phyloP scores from a whole-genome alignment of 2,797 vertebrate genomes.

The Hipposideros larvatus region DNA sequence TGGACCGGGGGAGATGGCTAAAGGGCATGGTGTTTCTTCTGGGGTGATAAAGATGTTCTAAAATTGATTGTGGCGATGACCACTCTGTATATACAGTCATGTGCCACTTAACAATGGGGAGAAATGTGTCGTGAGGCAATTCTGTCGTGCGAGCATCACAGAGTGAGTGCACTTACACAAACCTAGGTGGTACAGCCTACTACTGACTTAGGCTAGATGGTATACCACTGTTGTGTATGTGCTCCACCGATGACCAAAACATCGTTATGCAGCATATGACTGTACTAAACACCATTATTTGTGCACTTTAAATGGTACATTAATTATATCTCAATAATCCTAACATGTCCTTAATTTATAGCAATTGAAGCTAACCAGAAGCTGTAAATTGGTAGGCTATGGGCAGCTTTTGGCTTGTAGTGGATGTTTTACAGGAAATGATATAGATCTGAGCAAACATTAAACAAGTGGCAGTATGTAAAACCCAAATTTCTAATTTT shows the following conservation, averaged over 20 bases:
- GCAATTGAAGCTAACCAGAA: neutral
- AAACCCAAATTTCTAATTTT: slow-evolving; percentile 32
- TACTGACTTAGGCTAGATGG: neutral
- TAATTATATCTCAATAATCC: neutral
- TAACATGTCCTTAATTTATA: neutral
- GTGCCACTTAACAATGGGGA: neutral
- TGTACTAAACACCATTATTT: neutral
- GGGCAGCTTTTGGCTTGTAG: neutral
- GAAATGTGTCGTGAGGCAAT: neutral
- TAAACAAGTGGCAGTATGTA: neutral
- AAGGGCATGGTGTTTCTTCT: neutral
- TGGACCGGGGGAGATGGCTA: neutral
- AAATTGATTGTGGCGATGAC: neutral
- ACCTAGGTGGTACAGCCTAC: neutral
- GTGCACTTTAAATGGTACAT: neutral
- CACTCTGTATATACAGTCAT: neutral
- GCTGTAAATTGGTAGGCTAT: neutral
- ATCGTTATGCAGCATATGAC: neutral
- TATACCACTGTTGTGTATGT: neutral
- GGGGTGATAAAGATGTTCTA: neutral
- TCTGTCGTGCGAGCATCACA: neutral
- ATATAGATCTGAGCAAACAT: neutral
- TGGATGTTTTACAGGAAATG: neutral
- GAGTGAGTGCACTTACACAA: neutral
- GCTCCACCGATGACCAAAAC: neutral